Percentiles rank a stretch among this genome's conserved stretches.
phyloP scores from a whole-genome alignment of 2,113 vertebrate genomes.

The Cyphomyrus discorhynchus region DNA sequence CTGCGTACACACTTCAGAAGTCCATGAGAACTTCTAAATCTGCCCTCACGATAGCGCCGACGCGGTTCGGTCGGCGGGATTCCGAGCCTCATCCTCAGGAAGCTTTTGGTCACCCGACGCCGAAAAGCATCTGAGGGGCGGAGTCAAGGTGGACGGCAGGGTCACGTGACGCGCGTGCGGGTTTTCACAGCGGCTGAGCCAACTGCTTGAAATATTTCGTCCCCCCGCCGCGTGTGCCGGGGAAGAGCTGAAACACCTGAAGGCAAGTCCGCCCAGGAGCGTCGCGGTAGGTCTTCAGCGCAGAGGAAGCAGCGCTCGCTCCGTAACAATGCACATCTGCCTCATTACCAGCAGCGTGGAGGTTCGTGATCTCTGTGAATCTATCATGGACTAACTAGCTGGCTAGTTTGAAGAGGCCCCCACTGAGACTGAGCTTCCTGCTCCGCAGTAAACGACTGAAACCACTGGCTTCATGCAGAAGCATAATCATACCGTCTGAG shows the following conservation, averaged over 20 bases:
- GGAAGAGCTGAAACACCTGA: not conserved
- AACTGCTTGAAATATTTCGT: not conserved
- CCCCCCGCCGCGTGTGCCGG: not conserved
- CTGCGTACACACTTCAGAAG: not conserved
- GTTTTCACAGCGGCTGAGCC: not conserved
- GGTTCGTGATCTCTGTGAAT: not conserved
- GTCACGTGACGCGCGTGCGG: not conserved
- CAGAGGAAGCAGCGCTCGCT: not conserved
- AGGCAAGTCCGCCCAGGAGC: not conserved
- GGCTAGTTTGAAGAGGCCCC: not conserved
- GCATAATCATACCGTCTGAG: not conserved
- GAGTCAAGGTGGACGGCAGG: not conserved
- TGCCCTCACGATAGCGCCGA: slow-evolving; percentile 46
- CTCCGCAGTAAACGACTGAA: not conserved
- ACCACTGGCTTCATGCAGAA: not conserved
- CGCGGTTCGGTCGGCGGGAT: slow-evolving; percentile 22
- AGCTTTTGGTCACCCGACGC: not conserved
- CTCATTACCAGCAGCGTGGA: not conserved
- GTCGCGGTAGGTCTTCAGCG: not conserved
- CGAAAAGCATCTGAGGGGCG: not conserved
- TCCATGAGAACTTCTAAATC: not conserved
- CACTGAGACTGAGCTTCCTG: not conserved
- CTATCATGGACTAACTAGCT: not conserved
- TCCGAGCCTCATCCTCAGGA: not conserved
- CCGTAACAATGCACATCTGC: not conserved